Evolutionary conservation across 2,888 invertebrate genomes (phyloP).

Genomic region (Sepiola atlantica): DNA sequence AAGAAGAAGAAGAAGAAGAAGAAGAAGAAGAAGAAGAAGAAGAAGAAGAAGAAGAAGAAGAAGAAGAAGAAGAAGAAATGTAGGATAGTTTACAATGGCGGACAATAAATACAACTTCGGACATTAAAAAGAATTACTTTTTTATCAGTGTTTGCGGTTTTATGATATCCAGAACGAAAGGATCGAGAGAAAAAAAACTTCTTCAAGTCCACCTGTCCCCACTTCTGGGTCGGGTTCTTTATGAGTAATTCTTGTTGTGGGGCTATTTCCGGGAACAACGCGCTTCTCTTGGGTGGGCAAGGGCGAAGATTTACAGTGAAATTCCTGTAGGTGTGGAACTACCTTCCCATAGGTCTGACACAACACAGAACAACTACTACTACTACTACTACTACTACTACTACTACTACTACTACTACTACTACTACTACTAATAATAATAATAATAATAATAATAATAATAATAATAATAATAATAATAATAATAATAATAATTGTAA

Average conservation of each 20-base stretch:
- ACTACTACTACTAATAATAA: too few species aligned
- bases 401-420: too few species aligned
- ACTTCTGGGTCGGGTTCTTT: neutral
- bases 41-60: neutral
- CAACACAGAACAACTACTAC: too few species aligned
- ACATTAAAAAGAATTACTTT: neutral
- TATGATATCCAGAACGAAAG: neutral
- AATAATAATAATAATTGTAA: too few species aligned
- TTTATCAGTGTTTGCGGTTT: neutral
- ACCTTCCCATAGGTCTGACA: too few species aligned
- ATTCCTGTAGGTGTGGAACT: neutral
- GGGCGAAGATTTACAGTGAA: neutral
- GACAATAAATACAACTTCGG: neutral
- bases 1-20: neutral
- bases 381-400: too few species aligned
- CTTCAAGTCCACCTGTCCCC: neutral
- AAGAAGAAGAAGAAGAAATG: neutral
- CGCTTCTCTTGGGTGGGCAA: neutral
- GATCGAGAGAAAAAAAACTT: neutral
- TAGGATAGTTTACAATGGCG: neutral
- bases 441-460: too few species aligned
- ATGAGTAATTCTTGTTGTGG: neutral
- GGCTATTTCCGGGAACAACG: neutral
- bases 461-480: too few species aligned
- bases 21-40: neutral